These are phyloP conservation scores for Corvus cornix DNA, from an alignment of 2,113 vertebrate species.

Conservation along the genomic window DNA sequence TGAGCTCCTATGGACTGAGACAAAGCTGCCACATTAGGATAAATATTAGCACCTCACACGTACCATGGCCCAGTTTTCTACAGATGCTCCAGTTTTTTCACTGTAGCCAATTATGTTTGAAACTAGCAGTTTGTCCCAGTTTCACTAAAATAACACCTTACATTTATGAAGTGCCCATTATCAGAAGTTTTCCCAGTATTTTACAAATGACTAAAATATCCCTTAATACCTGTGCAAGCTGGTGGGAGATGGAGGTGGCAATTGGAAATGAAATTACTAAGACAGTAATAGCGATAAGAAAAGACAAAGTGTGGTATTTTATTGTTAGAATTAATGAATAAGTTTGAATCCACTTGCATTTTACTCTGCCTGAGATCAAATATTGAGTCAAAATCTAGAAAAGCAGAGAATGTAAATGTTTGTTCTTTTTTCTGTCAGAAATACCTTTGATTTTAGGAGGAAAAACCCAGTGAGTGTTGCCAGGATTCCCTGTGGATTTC, in stretches of 20 bases:
- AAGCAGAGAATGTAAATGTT: neutral
- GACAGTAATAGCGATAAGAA: neutral
- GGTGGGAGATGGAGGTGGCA: neutral
- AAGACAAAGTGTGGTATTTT: neutral
- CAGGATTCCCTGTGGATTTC: constrained; percentile 52
- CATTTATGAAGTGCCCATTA: constrained; percentile 23
- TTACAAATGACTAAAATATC: constrained; percentile 24
- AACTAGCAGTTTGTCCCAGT: constrained; percentile 47
- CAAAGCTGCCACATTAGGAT: neutral
- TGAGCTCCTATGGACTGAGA: neutral
- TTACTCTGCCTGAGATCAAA: neutral
- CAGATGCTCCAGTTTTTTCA: constrained; percentile 14
- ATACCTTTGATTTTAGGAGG: constrained; percentile 1
- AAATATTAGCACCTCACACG: neutral
- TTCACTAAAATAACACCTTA: constrained; percentile 53
- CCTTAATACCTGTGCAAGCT: neutral
- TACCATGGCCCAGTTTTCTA: constrained; percentile 30
- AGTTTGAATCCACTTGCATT: neutral
- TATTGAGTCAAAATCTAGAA: neutral
- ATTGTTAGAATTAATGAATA: neutral
- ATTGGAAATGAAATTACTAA: neutral
- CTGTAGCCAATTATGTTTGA: constrained; percentile 54
- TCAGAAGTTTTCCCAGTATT: neutral
- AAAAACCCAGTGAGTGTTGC: neutral
- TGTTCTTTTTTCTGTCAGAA: neutral